Percentiles rank a stretch among this genome's conserved stretches.
Conservation (phyloP, 35 echinoderm and acorn worm genomes). For the Apostichopus japonicus region DNA sequence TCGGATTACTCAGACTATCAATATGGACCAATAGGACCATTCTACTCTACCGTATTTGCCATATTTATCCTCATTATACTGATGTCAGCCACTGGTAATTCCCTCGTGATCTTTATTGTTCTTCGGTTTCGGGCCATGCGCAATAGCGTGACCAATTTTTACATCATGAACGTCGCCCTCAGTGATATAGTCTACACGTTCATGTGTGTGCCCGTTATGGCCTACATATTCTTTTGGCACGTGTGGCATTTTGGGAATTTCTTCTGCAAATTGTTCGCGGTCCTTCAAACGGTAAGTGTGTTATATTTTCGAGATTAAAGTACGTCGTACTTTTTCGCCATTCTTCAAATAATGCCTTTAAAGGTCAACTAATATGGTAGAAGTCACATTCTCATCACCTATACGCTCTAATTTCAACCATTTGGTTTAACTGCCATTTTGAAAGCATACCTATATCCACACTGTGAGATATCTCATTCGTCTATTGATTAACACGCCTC, state of each 20-base stretch:
- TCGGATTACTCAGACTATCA: neutral
- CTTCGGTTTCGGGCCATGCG: constrained; percentile 81
- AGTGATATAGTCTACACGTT: constrained; percentile 78
- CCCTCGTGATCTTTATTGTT: constrained; percentile 85
- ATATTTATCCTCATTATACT: constrained; percentile 65
- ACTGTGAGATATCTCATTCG: too few relatives aligned
- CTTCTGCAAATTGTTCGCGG: constrained; percentile 73
- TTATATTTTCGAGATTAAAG: too few relatives aligned
- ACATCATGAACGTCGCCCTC: constrained; percentile 92
- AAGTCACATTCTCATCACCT: too few relatives aligned
- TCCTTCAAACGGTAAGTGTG: constrained; percentile 64
- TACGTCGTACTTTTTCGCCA: too few relatives aligned
- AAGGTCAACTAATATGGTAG: too few relatives aligned
- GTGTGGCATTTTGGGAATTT: constrained; percentile 64
- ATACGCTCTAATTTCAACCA: too few relatives aligned
- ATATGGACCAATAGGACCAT: neutral
- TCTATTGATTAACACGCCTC: too few relatives aligned
- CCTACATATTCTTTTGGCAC: constrained; percentile 24
- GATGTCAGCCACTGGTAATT: constrained; percentile 71
- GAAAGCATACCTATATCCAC: too few relatives aligned
- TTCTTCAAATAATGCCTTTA: too few relatives aligned
- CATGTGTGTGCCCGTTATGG: constrained; percentile 72
- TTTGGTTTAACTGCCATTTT: too few relatives aligned
- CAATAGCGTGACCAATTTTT: constrained; percentile 88
- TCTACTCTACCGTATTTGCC: constrained; percentile 55